Conservation (phyloP, 2,113 vertebrate genomes). For the Eudyptes chrysolophus region DNA sequence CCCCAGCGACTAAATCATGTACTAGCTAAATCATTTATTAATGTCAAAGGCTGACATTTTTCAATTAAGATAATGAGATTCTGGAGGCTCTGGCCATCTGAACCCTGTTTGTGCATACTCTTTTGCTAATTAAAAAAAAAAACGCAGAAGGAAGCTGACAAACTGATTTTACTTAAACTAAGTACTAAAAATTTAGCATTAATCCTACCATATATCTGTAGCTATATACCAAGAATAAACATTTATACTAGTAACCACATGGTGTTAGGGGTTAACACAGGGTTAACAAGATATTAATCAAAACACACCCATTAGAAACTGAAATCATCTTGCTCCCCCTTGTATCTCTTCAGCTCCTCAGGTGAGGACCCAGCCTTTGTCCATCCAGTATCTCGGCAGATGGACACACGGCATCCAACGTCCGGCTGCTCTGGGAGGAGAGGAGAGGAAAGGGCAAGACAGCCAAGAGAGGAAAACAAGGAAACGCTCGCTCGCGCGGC, state of each 20-base stretch:
- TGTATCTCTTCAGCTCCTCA: not conserved
- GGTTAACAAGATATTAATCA: not conserved
- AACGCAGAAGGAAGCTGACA: not conserved
- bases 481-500: accelerated
- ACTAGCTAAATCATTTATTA: slow-evolving; percentile 5
- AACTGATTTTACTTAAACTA: not conserved
- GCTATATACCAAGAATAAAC: not conserved
- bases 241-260: not conserved
- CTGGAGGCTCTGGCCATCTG: slow-evolving; percentile 5
- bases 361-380: not conserved
- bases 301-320: not conserved
- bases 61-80: slow-evolving; percentile 55
- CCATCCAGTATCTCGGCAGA: not conserved
- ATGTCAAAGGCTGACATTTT: slow-evolving; percentile 19
- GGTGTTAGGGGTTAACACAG: not conserved
- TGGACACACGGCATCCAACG: not conserved
- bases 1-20: not conserved
- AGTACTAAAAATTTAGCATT: not conserved
- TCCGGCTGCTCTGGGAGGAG: not conserved
- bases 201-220: not conserved
- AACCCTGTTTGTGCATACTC: not conserved
- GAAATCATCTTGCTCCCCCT: not conserved
- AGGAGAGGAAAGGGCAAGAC: not conserved
- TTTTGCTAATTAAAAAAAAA: not conserved
- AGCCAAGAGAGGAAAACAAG: not conserved